Evolutionary conservation across 2,888 invertebrate genomes (phyloP), one percentile per base, ranked within the genome.

Genomic region (Eurois occulta): DNA sequence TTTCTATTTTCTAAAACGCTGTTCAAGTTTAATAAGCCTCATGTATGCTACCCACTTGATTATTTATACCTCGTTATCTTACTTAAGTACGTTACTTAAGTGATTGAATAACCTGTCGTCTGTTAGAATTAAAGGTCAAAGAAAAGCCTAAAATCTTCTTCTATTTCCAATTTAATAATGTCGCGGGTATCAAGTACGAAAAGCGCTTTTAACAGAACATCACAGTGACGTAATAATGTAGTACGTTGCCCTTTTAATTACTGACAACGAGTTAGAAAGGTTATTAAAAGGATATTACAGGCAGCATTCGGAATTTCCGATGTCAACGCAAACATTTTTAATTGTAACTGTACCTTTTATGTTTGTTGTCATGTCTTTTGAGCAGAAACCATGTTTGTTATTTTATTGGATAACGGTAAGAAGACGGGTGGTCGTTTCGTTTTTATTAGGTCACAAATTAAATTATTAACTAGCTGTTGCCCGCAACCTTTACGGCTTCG

Each of bases 241-340:
- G 73, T 62, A 62, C 72, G 10, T 72, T 72, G 60, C 35, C 43
- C n/a, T 80, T 81, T 77, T 55, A 67, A 77, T 71, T 46, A 60
- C 48, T 35, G n/a, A 18, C 60, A 78, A 62, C 24, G 35, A 68
- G 83, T 78, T 72, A 78, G 43, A 72, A 83, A 65, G 69, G n/a
- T 60, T n/a, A 78, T 68, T 58, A 71, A 71, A 79, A 58, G 24
- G 10, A 83, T 77, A 60, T 71, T 67, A 67, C 10, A 41, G n/a
- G 55, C 55, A 41, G 28, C 60, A 62, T 72, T 68, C n/a, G n/a
- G n/a, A n/a, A n/a, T n/a, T n/a, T n/a, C 28, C 41, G 58, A 77
- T 68, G 83, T 77, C 82, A 65, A 60, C 16, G 28, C 13, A 28
- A 69, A 65, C 11, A 60, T 69, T n/a, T 81, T 66, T 38, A 43